Conservation (phyloP, 2,113 vertebrate species). For the Peromyscus maniculatus region DNA sequence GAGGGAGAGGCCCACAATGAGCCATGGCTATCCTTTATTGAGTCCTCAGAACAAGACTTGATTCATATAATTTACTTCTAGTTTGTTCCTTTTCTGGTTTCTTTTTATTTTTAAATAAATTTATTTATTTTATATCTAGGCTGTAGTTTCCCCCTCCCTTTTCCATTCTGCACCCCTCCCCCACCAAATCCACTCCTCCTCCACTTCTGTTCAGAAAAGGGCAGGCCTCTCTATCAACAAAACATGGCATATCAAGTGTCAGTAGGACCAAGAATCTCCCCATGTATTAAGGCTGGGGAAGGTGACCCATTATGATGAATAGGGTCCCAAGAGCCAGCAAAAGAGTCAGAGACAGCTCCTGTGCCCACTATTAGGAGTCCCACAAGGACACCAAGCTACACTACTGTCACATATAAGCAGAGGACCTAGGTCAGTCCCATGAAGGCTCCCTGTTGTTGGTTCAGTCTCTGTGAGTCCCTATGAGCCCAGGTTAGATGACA, state of each 20-base stretch:
- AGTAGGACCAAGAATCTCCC: background rate
- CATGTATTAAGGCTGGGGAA: background rate
- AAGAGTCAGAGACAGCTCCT: background rate
- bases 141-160: background rate
- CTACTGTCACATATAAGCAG: background rate
- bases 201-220: background rate
- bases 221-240: background rate
- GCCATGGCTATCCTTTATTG: conserved; percentile 11
- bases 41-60: conserved; percentile 38
- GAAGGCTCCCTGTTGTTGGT: background rate
- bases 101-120: background rate
- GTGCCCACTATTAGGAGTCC: background rate
- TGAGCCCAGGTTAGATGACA: background rate
- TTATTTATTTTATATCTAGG: background rate
- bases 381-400: background rate
- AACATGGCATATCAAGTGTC: background rate
- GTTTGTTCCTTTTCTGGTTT: conserved; percentile 68
- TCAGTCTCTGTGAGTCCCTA: background rate
- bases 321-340: background rate
- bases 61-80: conserved; percentile 57
- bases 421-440: background rate
- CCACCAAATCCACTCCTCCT: background rate
- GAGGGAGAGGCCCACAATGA: background rate
- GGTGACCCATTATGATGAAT: background rate
- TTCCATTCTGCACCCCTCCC: background rate